Conservation (phyloP, 1,140 invertebrate species). For the Trichomalopsis sarcophagae region DNA sequence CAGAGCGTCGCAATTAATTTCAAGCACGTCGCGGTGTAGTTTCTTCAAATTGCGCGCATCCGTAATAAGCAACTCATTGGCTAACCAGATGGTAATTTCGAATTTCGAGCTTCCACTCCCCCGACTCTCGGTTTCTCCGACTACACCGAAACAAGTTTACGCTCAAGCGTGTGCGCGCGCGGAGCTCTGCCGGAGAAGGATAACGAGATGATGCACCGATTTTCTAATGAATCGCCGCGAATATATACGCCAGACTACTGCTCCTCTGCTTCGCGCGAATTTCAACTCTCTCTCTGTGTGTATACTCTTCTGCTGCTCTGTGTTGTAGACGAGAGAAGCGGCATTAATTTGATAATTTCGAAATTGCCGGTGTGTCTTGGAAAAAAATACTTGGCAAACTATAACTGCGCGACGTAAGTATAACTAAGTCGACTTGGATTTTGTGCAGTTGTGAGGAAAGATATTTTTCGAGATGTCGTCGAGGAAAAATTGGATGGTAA, state of each 20-base stretch:
- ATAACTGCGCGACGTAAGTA: too few relatives aligned
- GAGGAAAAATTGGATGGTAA: too few relatives aligned
- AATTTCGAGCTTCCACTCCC: slow-evolving; percentile 28
- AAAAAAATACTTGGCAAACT: too few relatives aligned
- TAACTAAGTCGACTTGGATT: too few relatives aligned
- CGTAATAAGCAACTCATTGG: slow-evolving; percentile 29
- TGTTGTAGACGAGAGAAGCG: neutral
- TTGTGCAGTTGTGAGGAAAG: too few relatives aligned
- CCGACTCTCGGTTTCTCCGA: slow-evolving; percentile 7
- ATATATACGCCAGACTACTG: neutral
- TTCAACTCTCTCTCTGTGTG: too few relatives aligned
- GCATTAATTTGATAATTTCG: neutral
- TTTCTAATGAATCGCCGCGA: slow-evolving; percentile 8
- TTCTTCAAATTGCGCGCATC: slow-evolving; percentile 26
- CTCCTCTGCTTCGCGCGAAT: neutral
- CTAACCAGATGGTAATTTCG: slow-evolving; percentile 42
- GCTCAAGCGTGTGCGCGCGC: neutral
- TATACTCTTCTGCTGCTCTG: neutral
- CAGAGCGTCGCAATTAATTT: neutral
- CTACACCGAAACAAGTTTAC: slow-evolving; percentile 29
- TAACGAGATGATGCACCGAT: slow-evolving; percentile 23
- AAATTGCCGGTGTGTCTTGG: too few relatives aligned
- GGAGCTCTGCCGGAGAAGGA: neutral
- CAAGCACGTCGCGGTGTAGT: neutral
- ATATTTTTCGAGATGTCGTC: too few relatives aligned